Evolutionary conservation across 2,797 vertebrate species (phyloP), one percentile per base, ranked within the genome.

Genomic region (Epinephelus coioides): DNA sequence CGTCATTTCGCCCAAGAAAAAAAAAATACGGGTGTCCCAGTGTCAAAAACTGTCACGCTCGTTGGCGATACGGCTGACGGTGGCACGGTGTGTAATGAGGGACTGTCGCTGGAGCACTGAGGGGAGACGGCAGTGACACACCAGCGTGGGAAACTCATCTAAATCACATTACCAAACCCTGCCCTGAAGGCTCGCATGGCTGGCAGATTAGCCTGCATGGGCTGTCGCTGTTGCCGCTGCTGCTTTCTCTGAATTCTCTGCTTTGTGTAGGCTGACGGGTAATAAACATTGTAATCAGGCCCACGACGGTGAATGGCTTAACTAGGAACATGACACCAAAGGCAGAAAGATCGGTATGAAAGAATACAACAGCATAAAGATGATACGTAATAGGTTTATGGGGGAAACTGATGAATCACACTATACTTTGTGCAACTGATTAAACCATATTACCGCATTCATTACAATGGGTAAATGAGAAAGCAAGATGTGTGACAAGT

Each of bases 81-180:
- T 88, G 88, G 85, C 89, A 74, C 75, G 55, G 92, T 94, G 93
- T 88, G 89, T 95, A 95, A 95, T 95, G 94, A 94, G 93, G 89
- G 85, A 87, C 91, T 91, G 90, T 92, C 89, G 74, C 88, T 67
- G 85, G 84, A 86, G 89, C 91, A 69, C 89, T 86, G 90, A 91
- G 90, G 88, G 83, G 91, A 93, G 91, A 92, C 87, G 86, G 81
- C 67, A 47, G 84, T 92, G 92, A 94, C 91, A 93, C 86, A 62
- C 83, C 88, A 78, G 89, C 79, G 78, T 88, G 89, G 86, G 91
- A 95, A 95, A 94, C 91, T 94, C 91, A 94, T 95, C 92, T 94
- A 95, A 95, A 95, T 94, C 91, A 94, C 92, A 95, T 95, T 95
- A 95, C 92, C 83, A 91, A 91, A 83, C 74, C 82, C 82, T 88